Evolutionary conservation across 2,888 invertebrate genomes (phyloP).

Genomic region (Lumbricus terrestris): DNA sequence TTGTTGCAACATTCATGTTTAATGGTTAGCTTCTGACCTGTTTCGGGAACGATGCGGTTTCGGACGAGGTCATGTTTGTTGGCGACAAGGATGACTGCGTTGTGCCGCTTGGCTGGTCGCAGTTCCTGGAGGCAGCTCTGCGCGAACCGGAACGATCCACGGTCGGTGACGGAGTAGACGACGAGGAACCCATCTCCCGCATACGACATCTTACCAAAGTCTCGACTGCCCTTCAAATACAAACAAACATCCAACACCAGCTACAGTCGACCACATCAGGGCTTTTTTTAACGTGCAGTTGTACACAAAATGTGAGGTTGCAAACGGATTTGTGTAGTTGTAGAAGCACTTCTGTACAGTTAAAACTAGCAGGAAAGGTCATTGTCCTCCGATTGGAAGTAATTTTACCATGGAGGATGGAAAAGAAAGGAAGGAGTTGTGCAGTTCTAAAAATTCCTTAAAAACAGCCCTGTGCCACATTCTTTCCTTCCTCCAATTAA

Average conservation of each 20-base stretch:
- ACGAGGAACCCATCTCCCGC: slow-evolving; percentile 26
- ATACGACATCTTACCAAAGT: background rate
- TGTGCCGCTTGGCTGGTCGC: slow-evolving; percentile 65
- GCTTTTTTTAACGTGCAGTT: too few relatives aligned
- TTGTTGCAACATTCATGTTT: background rate
- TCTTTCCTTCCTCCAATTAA: too few relatives aligned
- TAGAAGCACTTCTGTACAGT: too few relatives aligned
- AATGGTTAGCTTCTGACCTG: slow-evolving; percentile 67
- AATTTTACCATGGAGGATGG: too few relatives aligned
- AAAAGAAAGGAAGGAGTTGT: too few relatives aligned
- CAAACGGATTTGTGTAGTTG: too few relatives aligned
- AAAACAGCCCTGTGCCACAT: too few relatives aligned
- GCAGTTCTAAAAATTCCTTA: too few relatives aligned
- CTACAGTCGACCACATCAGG: background rate
- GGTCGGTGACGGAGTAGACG: slow-evolving; percentile 34
- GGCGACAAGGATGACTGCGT: slow-evolving; percentile 84
- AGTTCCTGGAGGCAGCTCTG: slow-evolving; percentile 31
- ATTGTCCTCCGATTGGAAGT: too few relatives aligned
- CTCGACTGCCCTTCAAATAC: slow-evolving; percentile 7
- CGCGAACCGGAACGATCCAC: slow-evolving; percentile 29
- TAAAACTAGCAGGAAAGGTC: too few relatives aligned
- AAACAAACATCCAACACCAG: background rate
- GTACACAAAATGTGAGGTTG: too few relatives aligned
- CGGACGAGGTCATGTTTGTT: slow-evolving; percentile 90
- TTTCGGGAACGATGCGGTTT: slow-evolving; percentile 76